phyloP scores from a whole-genome alignment of 2,113 vertebrate species.

The Takifugu bimaculatus region DNA sequence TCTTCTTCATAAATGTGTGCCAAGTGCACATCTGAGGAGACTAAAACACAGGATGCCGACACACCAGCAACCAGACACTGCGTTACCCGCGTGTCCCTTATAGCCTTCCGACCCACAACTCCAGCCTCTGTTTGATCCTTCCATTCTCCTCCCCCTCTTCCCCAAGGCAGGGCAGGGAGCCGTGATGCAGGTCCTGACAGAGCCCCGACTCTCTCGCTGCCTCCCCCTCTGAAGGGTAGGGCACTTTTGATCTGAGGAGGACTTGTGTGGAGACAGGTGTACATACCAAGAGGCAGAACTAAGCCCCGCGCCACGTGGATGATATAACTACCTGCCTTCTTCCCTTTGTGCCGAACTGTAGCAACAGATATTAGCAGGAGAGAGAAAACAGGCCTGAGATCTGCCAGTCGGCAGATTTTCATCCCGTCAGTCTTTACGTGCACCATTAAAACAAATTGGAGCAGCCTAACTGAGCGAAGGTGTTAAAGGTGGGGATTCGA shows the following conservation, averaged over 20 bases:
- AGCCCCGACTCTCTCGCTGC: conserved; percentile 29
- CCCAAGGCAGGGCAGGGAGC: conserved; percentile 64
- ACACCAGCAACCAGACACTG: conserved; percentile 47
- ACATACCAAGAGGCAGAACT: conserved; percentile 71
- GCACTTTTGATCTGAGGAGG: conserved; percentile 27
- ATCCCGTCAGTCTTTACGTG: conserved; percentile 33
- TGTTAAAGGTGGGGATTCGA: conserved; percentile 40
- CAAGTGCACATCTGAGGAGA: background rate
- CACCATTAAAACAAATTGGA: conserved; percentile 31
- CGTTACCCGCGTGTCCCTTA: conserved; percentile 55
- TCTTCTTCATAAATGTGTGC: background rate
- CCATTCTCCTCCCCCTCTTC: conserved; percentile 24
- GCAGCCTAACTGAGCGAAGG: conserved; percentile 28
- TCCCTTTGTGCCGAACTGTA: background rate
- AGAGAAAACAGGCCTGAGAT: conserved; percentile 40
- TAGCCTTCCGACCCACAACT: conserved; percentile 61
- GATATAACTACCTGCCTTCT: conserved; percentile 50
- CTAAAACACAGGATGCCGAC: conserved; percentile 5
- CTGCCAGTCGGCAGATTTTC: conserved; percentile 25
- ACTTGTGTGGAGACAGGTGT: conserved; percentile 71
- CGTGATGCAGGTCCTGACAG: conserved; percentile 69
- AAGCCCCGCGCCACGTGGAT: conserved; percentile 40
- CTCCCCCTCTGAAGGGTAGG: conserved; percentile 31
- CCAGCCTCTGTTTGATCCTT: conserved; percentile 35
- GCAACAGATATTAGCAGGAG: too few relatives aligned